Evolutionary conservation across 2,888 invertebrate species (phyloP).

Genomic region (Germaria angustata): DNA sequence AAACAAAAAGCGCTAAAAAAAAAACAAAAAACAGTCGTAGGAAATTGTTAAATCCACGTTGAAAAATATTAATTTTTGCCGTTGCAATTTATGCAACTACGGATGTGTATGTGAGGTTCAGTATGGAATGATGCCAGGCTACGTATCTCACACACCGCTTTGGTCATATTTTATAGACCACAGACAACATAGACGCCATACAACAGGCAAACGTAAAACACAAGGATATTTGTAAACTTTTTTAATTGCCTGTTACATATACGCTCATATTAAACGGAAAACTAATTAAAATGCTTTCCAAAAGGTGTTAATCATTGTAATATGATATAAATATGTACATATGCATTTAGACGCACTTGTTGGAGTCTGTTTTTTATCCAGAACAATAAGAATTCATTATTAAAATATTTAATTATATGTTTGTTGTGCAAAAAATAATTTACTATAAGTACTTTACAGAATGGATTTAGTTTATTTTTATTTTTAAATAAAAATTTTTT

Average conservation of each 20-base stretch:
- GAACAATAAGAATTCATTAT: conserved; percentile 14
- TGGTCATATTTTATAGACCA: conserved; percentile 25
- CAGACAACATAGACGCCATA: not conserved
- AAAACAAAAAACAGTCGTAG: not conserved
- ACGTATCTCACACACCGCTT: not conserved
- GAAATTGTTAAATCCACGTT: not conserved
- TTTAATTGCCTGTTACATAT: conserved; percentile 6
- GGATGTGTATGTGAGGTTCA: not conserved
- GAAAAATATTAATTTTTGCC: not conserved
- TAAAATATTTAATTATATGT: conserved; percentile 19
- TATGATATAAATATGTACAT: conserved; percentile 36
- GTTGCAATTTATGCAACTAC: not conserved
- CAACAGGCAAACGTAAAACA: conserved; percentile 13
- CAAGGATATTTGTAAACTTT: not conserved
- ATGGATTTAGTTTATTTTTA: no score
- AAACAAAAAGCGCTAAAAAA: not conserved
- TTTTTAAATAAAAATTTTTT: no score
- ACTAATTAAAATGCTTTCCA: conserved; percentile 67
- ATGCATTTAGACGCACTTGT: not conserved
- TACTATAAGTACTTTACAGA: no score
- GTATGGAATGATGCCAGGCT: not conserved
- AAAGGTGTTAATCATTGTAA: conserved; percentile 66
- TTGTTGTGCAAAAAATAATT: not conserved
- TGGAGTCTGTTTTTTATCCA: not conserved
- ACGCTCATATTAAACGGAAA: conserved; percentile 36